These are phyloP conservation scores for Dendrocincla tyrannina DNA, from an alignment of 2,797 vertebrate species.

Conservation along the genomic window DNA sequence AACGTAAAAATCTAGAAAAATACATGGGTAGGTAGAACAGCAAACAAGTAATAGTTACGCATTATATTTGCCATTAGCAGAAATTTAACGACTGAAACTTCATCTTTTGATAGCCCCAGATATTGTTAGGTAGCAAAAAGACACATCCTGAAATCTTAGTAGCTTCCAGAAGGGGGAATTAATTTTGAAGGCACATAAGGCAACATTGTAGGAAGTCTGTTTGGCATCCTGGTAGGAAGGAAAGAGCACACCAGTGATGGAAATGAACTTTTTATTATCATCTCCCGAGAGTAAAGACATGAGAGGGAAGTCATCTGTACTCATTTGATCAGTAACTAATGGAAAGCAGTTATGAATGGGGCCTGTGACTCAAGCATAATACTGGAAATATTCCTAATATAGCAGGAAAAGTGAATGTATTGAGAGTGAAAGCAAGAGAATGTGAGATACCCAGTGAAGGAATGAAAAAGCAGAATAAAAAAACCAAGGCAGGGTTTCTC, in stretches of 20 bases:
- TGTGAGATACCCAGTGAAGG: accelerated
- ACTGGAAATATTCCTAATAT: neutral
- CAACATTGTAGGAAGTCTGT: neutral
- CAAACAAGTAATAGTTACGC: neutral
- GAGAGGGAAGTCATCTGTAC: neutral
- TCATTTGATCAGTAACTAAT: neutral
- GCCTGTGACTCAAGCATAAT: neutral
- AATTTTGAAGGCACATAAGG: neutral
- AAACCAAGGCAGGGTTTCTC: neutral
- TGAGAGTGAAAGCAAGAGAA: neutral
- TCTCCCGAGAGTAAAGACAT: neutral
- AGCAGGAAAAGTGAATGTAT: neutral
- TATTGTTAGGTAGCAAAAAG: neutral
- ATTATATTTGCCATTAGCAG: neutral
- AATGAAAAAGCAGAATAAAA: neutral
- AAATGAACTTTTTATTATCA: neutral
- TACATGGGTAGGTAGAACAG: neutral
- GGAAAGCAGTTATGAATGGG: neutral
- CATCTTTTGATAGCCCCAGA: neutral
- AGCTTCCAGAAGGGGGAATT: neutral
- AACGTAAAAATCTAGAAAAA: neutral
- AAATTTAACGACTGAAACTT: neutral
- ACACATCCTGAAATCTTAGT: neutral
- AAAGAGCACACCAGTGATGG: neutral
- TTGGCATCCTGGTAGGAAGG: neutral